A percentile compares a stretch with the other conserved stretches of the same genome.
phyloP scores from a whole-genome alignment of 1,140 invertebrate genomes.

The Chironomus striatipennis region DNA sequence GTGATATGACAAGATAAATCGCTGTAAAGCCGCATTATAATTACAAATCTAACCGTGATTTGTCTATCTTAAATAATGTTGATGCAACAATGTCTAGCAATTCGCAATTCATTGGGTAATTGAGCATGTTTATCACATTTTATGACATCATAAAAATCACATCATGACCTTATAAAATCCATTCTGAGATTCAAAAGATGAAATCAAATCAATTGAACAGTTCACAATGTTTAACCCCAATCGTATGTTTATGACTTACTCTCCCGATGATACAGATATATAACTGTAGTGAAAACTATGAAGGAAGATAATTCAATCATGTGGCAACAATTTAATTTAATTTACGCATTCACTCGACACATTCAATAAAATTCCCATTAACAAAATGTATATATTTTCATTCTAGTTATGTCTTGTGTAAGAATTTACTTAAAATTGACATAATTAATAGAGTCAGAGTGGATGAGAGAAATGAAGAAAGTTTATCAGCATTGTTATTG shows the following conservation, averaged over 20 bases:
- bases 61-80: neutral
- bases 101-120: neutral
- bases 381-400: neutral
- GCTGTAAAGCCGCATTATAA: neutral
- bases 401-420: no score
- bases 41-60: neutral
- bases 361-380: neutral
- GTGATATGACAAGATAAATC: neutral
- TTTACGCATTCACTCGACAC: slow-evolving; percentile 11
- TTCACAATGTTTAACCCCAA: slow-evolving; percentile 7
- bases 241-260: neutral
- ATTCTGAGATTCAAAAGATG: neutral
- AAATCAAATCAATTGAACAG: slow-evolving; percentile 9
- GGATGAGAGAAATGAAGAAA: no score
- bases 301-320: slow-evolving; percentile 11
- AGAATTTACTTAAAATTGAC: no score
- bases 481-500: neutral
- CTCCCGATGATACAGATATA: no score
- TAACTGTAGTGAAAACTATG: neutral
- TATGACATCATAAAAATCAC: neutral
- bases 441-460: no score
- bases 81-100: no score
- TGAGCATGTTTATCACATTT: neutral
- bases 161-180: neutral
- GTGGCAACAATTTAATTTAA: slow-evolving; percentile 9